phyloP scores from a whole-genome alignment of 2,113 vertebrate species.

The Archilochus colubris region DNA sequence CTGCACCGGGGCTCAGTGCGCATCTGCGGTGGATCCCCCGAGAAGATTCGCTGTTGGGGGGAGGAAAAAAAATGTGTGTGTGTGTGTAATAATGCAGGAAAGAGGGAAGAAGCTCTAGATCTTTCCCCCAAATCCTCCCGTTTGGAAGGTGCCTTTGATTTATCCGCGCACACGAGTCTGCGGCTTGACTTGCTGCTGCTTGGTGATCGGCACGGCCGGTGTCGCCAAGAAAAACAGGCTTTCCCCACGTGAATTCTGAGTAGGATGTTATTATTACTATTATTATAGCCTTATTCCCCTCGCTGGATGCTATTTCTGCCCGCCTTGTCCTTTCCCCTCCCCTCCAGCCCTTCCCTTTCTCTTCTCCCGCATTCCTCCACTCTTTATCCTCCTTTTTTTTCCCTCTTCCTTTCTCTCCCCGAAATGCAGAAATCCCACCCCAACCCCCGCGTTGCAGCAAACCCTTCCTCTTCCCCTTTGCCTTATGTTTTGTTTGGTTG shows the following conservation, averaged over 20 bases:
- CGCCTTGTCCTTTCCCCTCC: not conserved
- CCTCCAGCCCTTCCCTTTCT: not conserved
- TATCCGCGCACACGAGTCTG: not conserved
- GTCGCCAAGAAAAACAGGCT: not conserved
- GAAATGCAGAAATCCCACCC: not conserved
- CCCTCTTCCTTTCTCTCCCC: not conserved
- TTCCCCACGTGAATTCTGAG: not conserved
- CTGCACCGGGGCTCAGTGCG: not conserved
- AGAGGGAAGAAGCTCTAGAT: not conserved
- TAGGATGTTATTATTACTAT: not conserved
- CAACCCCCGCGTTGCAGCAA: accelerated
- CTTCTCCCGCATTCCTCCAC: not conserved
- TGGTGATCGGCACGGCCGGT: not conserved
- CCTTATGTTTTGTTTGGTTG: not conserved
- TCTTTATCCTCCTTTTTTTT: not conserved
- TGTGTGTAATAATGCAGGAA: not conserved
- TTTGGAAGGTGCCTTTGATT: not conserved
- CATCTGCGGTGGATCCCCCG: not conserved
- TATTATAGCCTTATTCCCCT: not conserved
- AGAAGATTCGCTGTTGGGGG: not conserved
- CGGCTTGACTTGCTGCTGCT: not conserved
- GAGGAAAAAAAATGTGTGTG: too few species aligned
- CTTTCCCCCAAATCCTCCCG: accelerated
- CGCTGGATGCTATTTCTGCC: not conserved
- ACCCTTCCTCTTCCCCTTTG: not conserved